Base-by-base conservation (phyloP, 2,888 invertebrate species). In the Latrodectus hesperus region DNA sequence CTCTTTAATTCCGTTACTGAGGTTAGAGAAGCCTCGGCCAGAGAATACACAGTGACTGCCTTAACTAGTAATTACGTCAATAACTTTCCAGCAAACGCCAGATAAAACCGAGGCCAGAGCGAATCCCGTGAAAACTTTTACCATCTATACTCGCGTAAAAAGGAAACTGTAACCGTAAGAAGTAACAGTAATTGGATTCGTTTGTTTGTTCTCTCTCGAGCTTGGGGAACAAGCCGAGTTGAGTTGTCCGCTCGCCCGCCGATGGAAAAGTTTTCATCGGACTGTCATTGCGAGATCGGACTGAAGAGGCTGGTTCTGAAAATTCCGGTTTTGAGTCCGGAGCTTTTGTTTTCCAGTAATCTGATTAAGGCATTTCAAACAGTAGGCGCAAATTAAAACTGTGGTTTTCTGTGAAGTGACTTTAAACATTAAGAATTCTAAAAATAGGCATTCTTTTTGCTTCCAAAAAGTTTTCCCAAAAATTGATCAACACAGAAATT, bases 61-160 rank as follows among this genome's bases (percentile, higher is more conserved):
- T 79, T 80, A 85, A 85, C 85, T 80, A 85, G 74, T 79, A 79
- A 79, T 85, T 85, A 80, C 85, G 85, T 85, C 85, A 85, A 85
- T 85, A 85, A 75, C 79, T 70, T 38, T 52, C 73, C n/a, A 70
- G 55, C 75, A 55, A 75, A 82, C 38, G 22, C 55, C 68, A 53
- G 38, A 38, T 38, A 38, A 38, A 38, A 38, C 38, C 38, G 38
- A 38, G 38, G 38, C 38, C 1, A 38, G 38, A n/a, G 67, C n/a
- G 75, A 71, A 72, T 22, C 55, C 64, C 77, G n/a, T 77, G 84
- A 84, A 84, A 84, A 84, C 71, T 84, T 84, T 77, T 72, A 55
- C 72, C 70, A 64, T 55, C 64, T 38, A 60, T 51, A 51, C 60
- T 38, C 11, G 55, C 51, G n/a, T 17, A 70, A 83, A 83, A 78